Percentiles rank a stretch among this genome's conserved stretches.
These are phyloP conservation scores for Hyposoter didymator DNA, from an alignment of 2,888 invertebrate species.

Conservation along the genomic window DNA sequence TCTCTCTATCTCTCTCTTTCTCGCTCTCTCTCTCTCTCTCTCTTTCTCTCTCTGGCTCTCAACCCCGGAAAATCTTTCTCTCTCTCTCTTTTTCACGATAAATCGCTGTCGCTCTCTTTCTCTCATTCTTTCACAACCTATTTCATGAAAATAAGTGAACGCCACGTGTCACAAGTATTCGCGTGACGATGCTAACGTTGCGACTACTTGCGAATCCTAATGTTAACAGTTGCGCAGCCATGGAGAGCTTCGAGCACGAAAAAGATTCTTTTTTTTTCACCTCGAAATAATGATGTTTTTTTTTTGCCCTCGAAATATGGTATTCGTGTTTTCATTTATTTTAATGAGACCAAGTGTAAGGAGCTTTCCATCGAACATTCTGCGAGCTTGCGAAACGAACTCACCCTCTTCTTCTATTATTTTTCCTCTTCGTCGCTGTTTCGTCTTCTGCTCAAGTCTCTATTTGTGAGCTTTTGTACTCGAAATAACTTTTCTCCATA, in stretches of 20 bases:
- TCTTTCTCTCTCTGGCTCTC: constrained; percentile 10
- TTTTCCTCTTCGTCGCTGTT: constrained; percentile 30
- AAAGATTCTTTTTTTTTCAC: neutral
- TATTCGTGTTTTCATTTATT: constrained; percentile 20
- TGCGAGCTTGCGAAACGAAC: constrained; percentile 70
- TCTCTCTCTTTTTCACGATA: constrained; percentile 35
- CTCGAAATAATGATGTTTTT: constrained; percentile 16
- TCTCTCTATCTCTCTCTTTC: constrained; percentile 54
- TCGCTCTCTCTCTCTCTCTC: constrained; percentile 51
- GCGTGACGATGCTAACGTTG: constrained; percentile 32
- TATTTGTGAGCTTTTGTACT: constrained; percentile 36
- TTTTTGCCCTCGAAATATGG: neutral
- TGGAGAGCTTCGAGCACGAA: constrained; percentile 60
- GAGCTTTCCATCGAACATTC: constrained; percentile 65
- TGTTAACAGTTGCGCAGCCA: constrained; percentile 48
- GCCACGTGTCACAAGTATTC: constrained; percentile 57
- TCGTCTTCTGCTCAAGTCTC: constrained; percentile 25
- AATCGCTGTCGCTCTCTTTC: constrained; percentile 25
- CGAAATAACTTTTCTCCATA: constrained; percentile 26
- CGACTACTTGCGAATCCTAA: neutral
- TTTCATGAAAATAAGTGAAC: constrained; percentile 57
- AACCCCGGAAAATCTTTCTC: neutral
- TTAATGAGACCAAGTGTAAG: constrained; percentile 9
- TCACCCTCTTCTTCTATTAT: constrained; percentile 49
- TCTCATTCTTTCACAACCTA: constrained; percentile 64